Evolutionary conservation across 2,888 invertebrate species (phyloP), one percentile per base, ranked within the genome.

Genomic region (Sphecodes monilicornis): DNA sequence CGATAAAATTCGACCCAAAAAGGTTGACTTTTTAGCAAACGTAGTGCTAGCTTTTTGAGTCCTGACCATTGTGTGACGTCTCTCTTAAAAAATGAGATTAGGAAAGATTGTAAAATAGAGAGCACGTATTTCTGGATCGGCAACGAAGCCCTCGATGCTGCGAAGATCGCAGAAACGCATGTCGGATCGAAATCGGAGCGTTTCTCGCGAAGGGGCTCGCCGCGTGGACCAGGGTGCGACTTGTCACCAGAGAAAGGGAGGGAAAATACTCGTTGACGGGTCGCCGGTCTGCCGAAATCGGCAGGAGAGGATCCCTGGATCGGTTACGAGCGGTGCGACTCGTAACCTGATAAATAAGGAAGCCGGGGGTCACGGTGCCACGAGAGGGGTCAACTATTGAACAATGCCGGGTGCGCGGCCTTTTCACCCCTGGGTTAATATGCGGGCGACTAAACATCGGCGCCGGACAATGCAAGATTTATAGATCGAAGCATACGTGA

Each of bases 371-470:
- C 93, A 92, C 82, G 84, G 87, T 91, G 89, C 83, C 90, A 93
- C 90, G 85, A 92, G 93, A 93, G 93, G 93, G 94, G 93, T 93
- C 93, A 94, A 88, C 86, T 66, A 85, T 88, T 89, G 92, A 93
- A 93, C 93, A 93, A 93, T 92, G 86, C 88, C 85, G 88, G 90
- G 93, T 91, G 91, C 92, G 88, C 90, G 92, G 92, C 93, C 93
- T 93, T 92, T 93, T 94, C 93, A 93, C 94, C 93, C 94, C 93
- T 92, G 88, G 94, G 94, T 94, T 94, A 94, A 94, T 94, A 94
- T 94, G 94, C 94, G 94, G 94, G 91, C 93, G 92, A 91, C 94
- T 94, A 94, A 94, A 94, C 94, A 94, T 91, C 92, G 91, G 88
- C 91, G 82, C 85, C 74, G 93, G 91, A 94, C 94, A 94, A 94